These are phyloP conservation scores for Drosophila parthenogenetica DNA, from an alignment of 2,888 invertebrate species.

Conservation along the genomic window DNA sequence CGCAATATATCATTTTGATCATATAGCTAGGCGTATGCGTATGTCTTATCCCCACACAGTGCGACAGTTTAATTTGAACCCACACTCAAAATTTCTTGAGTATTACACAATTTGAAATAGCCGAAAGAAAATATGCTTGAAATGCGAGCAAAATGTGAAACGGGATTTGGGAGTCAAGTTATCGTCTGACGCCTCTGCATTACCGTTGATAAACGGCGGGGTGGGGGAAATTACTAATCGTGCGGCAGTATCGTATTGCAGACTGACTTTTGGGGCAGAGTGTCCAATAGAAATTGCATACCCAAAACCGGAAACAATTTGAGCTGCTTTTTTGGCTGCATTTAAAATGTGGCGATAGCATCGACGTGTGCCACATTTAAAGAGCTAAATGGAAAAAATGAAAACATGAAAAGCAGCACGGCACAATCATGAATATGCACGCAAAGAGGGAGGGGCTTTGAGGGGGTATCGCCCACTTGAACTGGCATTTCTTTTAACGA, in stretches of 20 bases:
- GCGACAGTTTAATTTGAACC: constrained; percentile 32
- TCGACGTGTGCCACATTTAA: constrained; percentile 78
- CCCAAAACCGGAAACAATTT: constrained; percentile 72
- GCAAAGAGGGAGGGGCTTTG: constrained; percentile 27
- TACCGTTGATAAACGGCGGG: background rate
- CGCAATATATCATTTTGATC: constrained; percentile 43
- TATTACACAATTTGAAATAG: constrained; percentile 48
- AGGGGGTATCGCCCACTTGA: constrained; percentile 49
- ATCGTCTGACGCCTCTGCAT: constrained; percentile 45
- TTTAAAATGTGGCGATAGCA: constrained; percentile 62
- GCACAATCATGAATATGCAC: constrained; percentile 59
- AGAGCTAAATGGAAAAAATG: constrained; percentile 66
- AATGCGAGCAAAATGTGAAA: constrained; percentile 6
- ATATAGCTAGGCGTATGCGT: constrained; percentile 52
- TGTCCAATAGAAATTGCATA: constrained; percentile 61
- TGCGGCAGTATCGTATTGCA: constrained; percentile 16
- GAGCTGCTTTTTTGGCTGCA: constrained; percentile 58
- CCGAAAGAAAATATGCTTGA: background rate
- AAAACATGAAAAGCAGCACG: constrained; percentile 57
- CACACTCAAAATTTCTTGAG: constrained; percentile 3
- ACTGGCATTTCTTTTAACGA: constrained; percentile 59
- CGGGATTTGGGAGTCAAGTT: constrained; percentile 17
- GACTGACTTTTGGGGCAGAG: background rate
- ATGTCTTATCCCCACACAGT: constrained; percentile 18
- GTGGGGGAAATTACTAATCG: constrained; percentile 19